These are phyloP conservation scores for Nasua narica DNA, from an alignment of 2,797 vertebrate genomes.

Conservation along the genomic window DNA sequence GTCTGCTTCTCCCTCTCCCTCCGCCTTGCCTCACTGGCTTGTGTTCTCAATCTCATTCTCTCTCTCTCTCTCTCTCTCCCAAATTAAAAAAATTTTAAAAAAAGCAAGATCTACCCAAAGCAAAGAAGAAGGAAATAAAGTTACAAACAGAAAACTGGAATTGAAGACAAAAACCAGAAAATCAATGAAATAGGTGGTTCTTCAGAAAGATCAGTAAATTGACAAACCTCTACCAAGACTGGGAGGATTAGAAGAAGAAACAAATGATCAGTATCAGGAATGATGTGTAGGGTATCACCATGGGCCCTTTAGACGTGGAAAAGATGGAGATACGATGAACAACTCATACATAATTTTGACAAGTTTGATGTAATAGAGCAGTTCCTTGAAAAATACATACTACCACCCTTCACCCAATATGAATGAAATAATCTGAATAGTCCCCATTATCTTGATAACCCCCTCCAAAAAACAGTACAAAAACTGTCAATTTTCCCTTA, in stretches of 20 bases:
- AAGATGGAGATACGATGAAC: not conserved
- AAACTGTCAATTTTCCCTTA: not conserved
- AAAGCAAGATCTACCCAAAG: not conserved
- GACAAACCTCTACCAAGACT: not conserved
- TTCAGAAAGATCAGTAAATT: not conserved
- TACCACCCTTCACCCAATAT: not conserved
- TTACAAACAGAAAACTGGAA: not conserved
- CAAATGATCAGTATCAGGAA: not conserved
- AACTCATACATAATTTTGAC: not conserved
- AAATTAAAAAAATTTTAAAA: too few relatives aligned
- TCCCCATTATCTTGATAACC: not conserved
- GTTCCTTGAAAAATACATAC: constrained; percentile 13
- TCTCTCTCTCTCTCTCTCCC: too few relatives aligned
- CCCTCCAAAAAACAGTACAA: not conserved
- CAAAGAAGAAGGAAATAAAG: not conserved
- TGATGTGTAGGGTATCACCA: not conserved
- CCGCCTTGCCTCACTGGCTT: too few relatives aligned
- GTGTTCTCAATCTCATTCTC: not conserved
- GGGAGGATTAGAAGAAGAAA: not conserved
- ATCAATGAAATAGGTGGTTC: not conserved
- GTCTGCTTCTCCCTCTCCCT: not conserved
- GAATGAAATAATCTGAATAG: constrained; percentile 8
- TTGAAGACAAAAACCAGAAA: not conserved
- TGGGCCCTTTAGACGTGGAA: not conserved
- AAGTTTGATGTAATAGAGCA: not conserved